phyloP scores from a whole-genome alignment of 2,888 invertebrate genomes.

The Ditula angustiorana region DNA sequence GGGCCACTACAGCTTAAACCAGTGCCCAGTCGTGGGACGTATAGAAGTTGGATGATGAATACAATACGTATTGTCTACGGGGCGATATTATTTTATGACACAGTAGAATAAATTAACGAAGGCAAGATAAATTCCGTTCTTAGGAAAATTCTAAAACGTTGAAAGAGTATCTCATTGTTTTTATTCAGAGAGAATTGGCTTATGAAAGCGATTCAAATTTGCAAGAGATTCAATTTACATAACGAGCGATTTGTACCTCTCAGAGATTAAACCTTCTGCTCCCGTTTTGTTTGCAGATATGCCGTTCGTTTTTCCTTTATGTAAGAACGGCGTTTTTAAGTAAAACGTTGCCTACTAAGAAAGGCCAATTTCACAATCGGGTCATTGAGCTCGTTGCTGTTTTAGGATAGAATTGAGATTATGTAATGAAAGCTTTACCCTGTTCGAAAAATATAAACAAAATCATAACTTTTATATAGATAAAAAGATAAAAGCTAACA shows the following conservation, averaged over 20 bases:
- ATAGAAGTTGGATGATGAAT: too few species aligned
- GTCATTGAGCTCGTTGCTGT: conserved; percentile 17
- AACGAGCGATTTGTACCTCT: conserved; percentile 82
- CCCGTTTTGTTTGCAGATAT: conserved; percentile 64
- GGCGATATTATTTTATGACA: conserved; percentile 11
- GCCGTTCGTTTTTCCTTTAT: conserved; percentile 57
- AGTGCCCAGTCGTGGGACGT: too few species aligned
- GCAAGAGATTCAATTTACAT: conserved; percentile 82
- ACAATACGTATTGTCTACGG: conserved; percentile 3
- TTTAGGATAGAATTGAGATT: conserved; percentile 19
- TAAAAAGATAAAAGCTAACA: too few species aligned
- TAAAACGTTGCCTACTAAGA: conserved; percentile 29
- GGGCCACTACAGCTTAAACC: too few species aligned
- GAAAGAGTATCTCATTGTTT: conserved; percentile 76
- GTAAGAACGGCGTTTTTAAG: conserved; percentile 56
- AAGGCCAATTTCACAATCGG: conserved; percentile 35
- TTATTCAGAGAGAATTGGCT: conserved; percentile 78
- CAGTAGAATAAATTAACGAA: conserved; percentile 36
- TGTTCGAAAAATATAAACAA: neutral
- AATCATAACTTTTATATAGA: neutral
- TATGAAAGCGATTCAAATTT: conserved; percentile 82
- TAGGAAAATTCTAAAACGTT: conserved; percentile 63
- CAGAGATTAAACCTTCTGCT: conserved; percentile 71
- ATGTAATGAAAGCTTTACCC: neutral
- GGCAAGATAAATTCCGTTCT: conserved; percentile 59